Percentiles rank a stretch among this genome's conserved stretches.
Evolutionary conservation across 2,797 vertebrate species (phyloP).

Genomic region (Meda fulgida): DNA sequence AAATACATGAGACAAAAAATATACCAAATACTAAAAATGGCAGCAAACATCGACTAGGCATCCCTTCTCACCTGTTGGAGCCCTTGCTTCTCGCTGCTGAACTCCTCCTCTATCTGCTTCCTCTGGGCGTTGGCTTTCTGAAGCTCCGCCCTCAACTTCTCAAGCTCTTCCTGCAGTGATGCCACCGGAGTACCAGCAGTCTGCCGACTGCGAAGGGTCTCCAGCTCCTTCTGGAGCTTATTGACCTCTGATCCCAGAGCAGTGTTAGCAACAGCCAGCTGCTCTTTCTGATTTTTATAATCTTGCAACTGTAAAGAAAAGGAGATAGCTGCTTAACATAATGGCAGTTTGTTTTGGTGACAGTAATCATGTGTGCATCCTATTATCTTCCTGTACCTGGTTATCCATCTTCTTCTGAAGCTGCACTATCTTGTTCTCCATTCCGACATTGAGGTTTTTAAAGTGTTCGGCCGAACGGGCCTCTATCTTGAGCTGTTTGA

Average conservation of each 20-base stretch:
- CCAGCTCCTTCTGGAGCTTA: constrained; percentile 87
- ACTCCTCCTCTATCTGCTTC: constrained; percentile 81
- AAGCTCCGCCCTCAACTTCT: constrained; percentile 81
- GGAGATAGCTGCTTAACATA: neutral
- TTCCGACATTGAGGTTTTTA: constrained; percentile 92
- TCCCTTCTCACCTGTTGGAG: constrained; percentile 83
- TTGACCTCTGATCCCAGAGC: constrained; percentile 78
- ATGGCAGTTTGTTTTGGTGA: neutral
- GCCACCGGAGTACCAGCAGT: constrained; percentile 68
- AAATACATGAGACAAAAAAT: neutral
- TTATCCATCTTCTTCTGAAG: constrained; percentile 94
- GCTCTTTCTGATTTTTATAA: constrained; percentile 79
- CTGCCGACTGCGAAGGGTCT: constrained; percentile 69
- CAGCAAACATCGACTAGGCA: neutral
- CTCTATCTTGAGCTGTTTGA: constrained; percentile 89
- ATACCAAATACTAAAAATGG: neutral
- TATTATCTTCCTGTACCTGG: constrained; percentile 77
- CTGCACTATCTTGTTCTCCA: constrained; percentile 98
- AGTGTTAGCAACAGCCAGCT: constrained; percentile 71
- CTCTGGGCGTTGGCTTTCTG: constrained; percentile 74
- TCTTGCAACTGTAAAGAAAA: constrained; percentile 84
- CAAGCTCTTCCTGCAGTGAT: constrained; percentile 83
- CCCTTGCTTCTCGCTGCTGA: constrained; percentile 79
- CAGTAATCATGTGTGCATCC: neutral
- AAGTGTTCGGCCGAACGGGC: constrained; percentile 86